These are phyloP conservation scores for Luffia ferchaultella DNA, from an alignment of 2,888 invertebrate species.

Conservation along the genomic window DNA sequence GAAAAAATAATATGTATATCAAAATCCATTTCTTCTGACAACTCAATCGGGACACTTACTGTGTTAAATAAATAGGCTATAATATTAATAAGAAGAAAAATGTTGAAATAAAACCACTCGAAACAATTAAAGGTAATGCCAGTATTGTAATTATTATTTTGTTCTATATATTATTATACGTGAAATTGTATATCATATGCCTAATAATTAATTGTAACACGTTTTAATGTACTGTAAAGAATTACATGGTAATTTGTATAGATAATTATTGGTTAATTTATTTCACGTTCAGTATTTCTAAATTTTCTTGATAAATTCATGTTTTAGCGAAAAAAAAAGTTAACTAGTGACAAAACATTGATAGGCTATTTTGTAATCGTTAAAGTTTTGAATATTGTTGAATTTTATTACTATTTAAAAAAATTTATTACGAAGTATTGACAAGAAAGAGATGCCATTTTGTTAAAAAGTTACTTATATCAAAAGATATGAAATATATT, in stretches of 20 bases:
- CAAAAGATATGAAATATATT: neutral
- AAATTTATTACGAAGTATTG: neutral
- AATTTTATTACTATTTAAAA: slow-evolving; percentile 35
- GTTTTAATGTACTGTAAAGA: neutral
- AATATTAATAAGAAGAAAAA: too few relatives aligned
- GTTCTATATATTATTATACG: neutral
- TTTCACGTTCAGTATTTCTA: neutral
- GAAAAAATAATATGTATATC: too few relatives aligned
- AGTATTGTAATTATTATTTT: neutral
- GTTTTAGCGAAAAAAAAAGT: slow-evolving; percentile 30
- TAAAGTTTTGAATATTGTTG: slow-evolving; percentile 54
- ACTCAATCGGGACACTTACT: too few relatives aligned
- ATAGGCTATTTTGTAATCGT: slow-evolving; percentile 50
- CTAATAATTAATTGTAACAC: neutral
- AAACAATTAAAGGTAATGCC: neutral
- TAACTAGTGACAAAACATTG: slow-evolving; percentile 21
- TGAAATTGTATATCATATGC: neutral
- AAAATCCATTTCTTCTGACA: too few relatives aligned
- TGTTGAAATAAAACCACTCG: too few relatives aligned
- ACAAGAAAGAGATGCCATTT: neutral
- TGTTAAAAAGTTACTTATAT: too few relatives aligned
- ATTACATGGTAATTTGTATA: neutral
- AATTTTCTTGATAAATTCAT: slow-evolving; percentile 1
- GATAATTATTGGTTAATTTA: neutral
- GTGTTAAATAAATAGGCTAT: too few relatives aligned